phyloP scores from a whole-genome alignment of 2,113 vertebrate genomes.

The Myrmophylax atrothorax region DNA sequence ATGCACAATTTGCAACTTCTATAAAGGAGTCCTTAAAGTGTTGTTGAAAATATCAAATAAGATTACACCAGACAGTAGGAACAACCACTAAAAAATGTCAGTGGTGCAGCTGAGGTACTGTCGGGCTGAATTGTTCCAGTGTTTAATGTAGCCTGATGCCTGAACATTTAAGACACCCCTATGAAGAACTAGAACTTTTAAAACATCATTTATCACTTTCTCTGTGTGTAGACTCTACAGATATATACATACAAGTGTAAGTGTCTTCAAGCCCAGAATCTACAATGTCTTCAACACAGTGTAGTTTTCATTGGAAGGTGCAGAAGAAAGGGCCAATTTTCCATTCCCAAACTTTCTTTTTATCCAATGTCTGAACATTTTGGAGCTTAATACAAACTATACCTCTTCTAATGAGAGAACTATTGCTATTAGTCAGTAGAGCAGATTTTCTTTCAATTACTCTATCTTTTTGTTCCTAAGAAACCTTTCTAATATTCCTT shows the following conservation, averaged over 20 bases:
- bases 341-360: not conserved
- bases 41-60: constrained; percentile 34
- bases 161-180: not conserved
- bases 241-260: not conserved
- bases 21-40: constrained; percentile 11
- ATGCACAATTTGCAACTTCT: constrained; percentile 27
- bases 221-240: not conserved
- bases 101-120: not conserved
- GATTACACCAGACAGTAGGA: not conserved
- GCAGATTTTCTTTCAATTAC: not conserved
- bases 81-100: constrained; percentile 11
- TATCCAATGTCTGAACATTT: not conserved
- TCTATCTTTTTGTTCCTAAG: not conserved
- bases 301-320: not conserved
- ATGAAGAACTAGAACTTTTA: not conserved
- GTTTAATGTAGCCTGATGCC: not conserved
- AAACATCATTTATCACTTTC: not conserved
- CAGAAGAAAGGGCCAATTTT: not conserved
- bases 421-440: not conserved
- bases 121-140: not conserved
- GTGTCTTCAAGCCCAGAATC: not conserved
- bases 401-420: not conserved
- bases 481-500: not conserved
- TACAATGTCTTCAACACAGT: not conserved
- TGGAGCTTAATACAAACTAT: not conserved